Evolutionary conservation across 2,888 invertebrate genomes (phyloP), one percentile per base, ranked within the genome.

Genomic region (Drosophila ustulata): DNA sequence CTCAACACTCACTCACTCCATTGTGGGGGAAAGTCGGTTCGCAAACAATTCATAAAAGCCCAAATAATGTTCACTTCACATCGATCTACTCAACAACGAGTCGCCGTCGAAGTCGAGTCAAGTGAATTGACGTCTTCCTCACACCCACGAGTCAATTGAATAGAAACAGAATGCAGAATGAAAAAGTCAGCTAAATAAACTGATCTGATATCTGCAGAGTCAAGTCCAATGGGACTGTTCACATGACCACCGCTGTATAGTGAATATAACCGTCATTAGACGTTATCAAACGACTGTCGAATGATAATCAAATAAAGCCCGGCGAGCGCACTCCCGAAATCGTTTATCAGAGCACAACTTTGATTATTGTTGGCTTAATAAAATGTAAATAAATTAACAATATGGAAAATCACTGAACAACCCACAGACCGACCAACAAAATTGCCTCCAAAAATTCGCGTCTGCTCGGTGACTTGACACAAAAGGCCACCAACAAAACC

Each of bases 281-380:
- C 47, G 58, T 67, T 76, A 76, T 80, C 77, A 59, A 43, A 41
- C 11, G 26, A 9, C 6, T 4, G 28, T 46, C 13, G 49, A 59
- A 47, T 75, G 73, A 78, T 75, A 81, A 81, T 78, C 45, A n/a
- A 46, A 64, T 56, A 69, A 78, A 69, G 61, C 69, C 37, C 41
- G 23, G 71, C 66, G 65, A 39, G 63, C 65, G 71, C 84, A 83
- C 79, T 87, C 89, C 82, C 87, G 82, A 88, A 82, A 85, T 74
- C 62, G 53, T 73, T 82, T 80, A 80, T 88, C 78, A 77, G 66
- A 9, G 65, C 39, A 34, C 47, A 46, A 59, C 49, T 69, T 64
- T 68, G 67, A 83, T 75, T 72, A 80, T 77, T 51, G 53, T 61
- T 26, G 26, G 34, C 46, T 46, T 71, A 58, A 71, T 86, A 86